phyloP scores from a whole-genome alignment of 2,113 vertebrate genomes.

The Apodemus speciosus region DNA sequence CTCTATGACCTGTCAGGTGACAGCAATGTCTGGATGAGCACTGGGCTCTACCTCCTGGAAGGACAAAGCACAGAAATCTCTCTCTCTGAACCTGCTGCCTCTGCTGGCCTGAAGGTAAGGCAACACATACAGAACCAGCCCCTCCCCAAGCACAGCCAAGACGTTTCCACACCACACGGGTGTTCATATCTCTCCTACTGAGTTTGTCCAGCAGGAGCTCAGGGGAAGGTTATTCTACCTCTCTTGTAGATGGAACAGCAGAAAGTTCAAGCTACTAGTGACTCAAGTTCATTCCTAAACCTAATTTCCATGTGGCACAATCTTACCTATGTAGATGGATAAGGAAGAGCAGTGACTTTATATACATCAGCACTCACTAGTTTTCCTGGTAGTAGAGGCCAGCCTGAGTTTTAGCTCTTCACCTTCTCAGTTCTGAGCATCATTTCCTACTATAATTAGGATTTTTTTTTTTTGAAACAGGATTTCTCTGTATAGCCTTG shows the following conservation, averaged over 20 bases:
- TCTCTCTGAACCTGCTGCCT: background rate
- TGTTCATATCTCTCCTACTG: accelerated
- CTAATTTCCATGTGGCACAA: background rate
- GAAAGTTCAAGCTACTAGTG: background rate
- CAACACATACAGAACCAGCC: accelerated
- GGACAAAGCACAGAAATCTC: constrained; percentile 56
- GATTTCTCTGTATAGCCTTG: background rate
- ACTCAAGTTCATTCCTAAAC: background rate
- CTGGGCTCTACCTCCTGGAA: constrained; percentile 64
- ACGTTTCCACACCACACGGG: background rate
- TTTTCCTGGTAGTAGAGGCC: accelerated
- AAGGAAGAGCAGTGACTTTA: background rate
- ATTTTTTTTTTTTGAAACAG: no score
- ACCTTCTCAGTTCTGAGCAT: background rate
- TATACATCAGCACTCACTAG: accelerated
- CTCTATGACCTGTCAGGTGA: background rate
- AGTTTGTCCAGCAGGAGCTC: background rate
- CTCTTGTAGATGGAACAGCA: background rate
- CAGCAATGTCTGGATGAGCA: constrained; percentile 60
- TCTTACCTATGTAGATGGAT: background rate
- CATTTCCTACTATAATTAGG: background rate
- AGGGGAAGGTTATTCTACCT: accelerated
- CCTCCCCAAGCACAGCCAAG: accelerated
- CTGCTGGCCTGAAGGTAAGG: constrained; percentile 67
- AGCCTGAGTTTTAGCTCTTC: background rate